These are phyloP conservation scores for Halichoerus grypus DNA, from an alignment of 2,113 vertebrate species.

Conservation along the genomic window DNA sequence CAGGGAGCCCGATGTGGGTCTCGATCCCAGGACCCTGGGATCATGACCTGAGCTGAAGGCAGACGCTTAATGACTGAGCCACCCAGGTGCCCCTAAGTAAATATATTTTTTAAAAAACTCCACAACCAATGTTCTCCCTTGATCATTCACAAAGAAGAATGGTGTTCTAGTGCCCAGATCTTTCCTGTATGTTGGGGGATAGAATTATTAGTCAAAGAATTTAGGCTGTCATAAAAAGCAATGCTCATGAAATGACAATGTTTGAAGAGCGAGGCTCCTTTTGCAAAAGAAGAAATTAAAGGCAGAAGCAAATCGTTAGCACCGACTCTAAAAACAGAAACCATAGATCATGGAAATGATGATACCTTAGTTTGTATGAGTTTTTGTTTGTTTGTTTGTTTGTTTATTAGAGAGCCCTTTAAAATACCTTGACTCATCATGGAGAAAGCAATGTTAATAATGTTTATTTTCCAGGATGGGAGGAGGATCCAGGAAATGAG, in stretches of 20 bases:
- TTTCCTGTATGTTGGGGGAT: neutral
- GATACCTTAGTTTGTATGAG: neutral
- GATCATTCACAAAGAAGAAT: conserved; percentile 53
- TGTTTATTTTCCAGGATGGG: conserved; percentile 44
- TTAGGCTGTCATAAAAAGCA: conserved; percentile 51
- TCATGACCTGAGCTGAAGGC: too few relatives aligned
- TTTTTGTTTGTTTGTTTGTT: neutral
- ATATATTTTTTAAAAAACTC: too few relatives aligned
- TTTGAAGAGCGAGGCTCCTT: conserved; percentile 40
- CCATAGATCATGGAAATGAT: neutral
- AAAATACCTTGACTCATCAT: neutral
- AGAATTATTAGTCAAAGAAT: conserved; percentile 56
- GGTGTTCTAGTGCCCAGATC: neutral
- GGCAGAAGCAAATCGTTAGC: neutral
- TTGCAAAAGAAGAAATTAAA: conserved; percentile 24
- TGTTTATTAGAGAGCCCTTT: neutral
- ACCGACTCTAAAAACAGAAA: neutral
- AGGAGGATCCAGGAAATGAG: conserved; percentile 47
- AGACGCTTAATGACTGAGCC: too few relatives aligned
- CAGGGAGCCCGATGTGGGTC: too few relatives aligned
- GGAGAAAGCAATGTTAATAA: neutral
- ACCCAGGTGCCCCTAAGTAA: too few relatives aligned
- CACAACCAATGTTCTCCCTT: conserved; percentile 12
- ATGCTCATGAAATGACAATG: conserved; percentile 17
- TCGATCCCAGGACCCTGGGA: too few relatives aligned